Conservation (phyloP, 1,140 invertebrate species). For the Ceratitis capitata region DNA sequence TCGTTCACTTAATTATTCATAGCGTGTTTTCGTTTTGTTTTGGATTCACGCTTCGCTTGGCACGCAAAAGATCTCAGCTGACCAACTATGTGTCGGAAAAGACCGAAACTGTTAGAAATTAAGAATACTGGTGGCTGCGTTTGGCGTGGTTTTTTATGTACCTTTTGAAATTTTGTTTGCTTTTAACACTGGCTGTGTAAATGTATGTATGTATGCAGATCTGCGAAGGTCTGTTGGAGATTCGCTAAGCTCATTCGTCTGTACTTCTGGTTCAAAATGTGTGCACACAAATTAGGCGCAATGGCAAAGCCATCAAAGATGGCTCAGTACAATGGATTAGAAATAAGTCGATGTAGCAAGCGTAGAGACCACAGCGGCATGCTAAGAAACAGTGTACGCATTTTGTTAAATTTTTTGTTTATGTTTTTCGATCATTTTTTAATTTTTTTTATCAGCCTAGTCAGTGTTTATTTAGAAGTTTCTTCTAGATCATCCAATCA, state of each 20-base stretch:
- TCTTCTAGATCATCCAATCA: no score
- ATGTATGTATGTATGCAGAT: no score
- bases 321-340: background rate
- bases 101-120: background rate
- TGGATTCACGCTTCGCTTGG: constrained; percentile 12
- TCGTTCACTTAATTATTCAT: constrained; percentile 10
- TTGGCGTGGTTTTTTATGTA: background rate
- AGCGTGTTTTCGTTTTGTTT: background rate
- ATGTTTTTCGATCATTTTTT: no score
- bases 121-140: background rate
- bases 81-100: background rate
- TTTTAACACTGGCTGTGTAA: background rate
- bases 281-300: background rate
- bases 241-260: background rate
- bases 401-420: no score
- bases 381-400: no score
- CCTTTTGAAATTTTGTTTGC: background rate
- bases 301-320: background rate
- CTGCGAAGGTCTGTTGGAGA: background rate
- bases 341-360: background rate
- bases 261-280: background rate
- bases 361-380: no score
- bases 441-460: no score
- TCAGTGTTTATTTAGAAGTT: no score
- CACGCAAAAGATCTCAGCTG: background rate